Base-by-base conservation (phyloP, 2,888 invertebrate genomes). In the Dryadula phaetusa region DNA sequence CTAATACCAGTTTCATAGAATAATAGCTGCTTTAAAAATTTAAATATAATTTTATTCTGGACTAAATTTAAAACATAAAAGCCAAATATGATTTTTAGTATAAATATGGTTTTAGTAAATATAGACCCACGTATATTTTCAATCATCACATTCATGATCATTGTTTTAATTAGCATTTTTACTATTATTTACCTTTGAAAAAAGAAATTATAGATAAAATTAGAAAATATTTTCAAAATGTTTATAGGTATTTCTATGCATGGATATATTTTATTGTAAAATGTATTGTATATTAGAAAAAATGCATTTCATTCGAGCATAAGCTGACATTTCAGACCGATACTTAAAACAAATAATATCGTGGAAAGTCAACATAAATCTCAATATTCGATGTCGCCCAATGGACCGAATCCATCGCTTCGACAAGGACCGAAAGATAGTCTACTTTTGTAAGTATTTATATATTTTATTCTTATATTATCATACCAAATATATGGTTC, bases 341-440 rank as follows among this genome's bases (percentile, higher is more conserved):
- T 90, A 69, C 76, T 90, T 75, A 90, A 90, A 78, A 77, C 83
- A 0, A 83, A 88, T 70, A 89, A 87, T 62, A 85, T 84, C 14
- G 85, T 90, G 70, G 94, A 94, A 62, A 80, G 85, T 56, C 93
- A 93, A 78, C 94, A 94, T 79, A 94, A 94, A 79, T 95, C 96
- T 0, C 86, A 91, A 53, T 94, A 94, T 79, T 79, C 94, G 66
- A 84, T 87, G 18, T 90, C 92, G 70, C 93, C 95, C 5, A 82
- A 86, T 62, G 98, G 98, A 22, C 95, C 96, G 28, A 95, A 98
- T 88, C 84, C 94, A 1, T 86, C 93, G 49, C 88, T 96, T n/a
- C 90, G 94, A n/a, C 95, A 95, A 79, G 98, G 98, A 62, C 95
- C 97, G 0, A 95, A 96, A 81, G 96, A 97, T 78, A 94, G 94